These are phyloP conservation scores for Nowickia ferox DNA, from an alignment of 2,888 invertebrate genomes.

Conservation along the genomic window DNA sequence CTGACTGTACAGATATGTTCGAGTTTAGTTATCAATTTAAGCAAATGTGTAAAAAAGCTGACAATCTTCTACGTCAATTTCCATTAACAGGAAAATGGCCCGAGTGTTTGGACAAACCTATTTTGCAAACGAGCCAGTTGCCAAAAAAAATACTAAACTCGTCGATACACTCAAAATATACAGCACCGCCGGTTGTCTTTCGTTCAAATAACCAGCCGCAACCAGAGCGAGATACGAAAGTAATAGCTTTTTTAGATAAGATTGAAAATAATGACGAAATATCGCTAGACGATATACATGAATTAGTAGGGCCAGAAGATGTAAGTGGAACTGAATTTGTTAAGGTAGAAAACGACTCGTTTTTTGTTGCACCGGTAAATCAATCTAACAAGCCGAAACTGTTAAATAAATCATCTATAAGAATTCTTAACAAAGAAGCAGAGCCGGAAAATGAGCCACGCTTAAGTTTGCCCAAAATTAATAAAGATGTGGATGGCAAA, in stretches of 20 bases:
- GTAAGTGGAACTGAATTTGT: constrained; percentile 65
- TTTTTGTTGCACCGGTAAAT: not conserved
- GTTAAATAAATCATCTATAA: constrained; percentile 81
- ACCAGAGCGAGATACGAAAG: constrained; percentile 50
- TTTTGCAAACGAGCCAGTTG: constrained; percentile 81
- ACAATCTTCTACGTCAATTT: constrained; percentile 88
- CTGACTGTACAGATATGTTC: constrained; percentile 87
- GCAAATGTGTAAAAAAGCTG: constrained; percentile 89
- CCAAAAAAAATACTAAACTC: constrained; percentile 75
- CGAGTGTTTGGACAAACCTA: constrained; percentile 83
- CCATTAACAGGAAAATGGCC: constrained; percentile 87
- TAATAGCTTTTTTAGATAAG: constrained; percentile 74
- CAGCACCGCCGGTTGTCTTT: constrained; percentile 49
- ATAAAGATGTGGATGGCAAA: constrained; percentile 80
- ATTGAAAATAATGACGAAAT: constrained; percentile 80
- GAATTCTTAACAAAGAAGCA: constrained; percentile 81
- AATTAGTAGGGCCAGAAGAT: constrained; percentile 75
- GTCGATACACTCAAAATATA: constrained; percentile 58
- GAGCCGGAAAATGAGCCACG: constrained; percentile 78
- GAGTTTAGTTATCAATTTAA: constrained; percentile 89
- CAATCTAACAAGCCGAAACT: constrained; percentile 76
- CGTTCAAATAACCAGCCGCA: not conserved
- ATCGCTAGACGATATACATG: constrained; percentile 79
- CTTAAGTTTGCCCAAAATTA: constrained; percentile 79
- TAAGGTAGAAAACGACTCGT: constrained; percentile 2